Percentiles rank a stretch among this genome's conserved stretches.
These are phyloP conservation scores for Seriola aureovittata DNA, from an alignment of 2,113 vertebrate genomes.

Conservation along the genomic window DNA sequence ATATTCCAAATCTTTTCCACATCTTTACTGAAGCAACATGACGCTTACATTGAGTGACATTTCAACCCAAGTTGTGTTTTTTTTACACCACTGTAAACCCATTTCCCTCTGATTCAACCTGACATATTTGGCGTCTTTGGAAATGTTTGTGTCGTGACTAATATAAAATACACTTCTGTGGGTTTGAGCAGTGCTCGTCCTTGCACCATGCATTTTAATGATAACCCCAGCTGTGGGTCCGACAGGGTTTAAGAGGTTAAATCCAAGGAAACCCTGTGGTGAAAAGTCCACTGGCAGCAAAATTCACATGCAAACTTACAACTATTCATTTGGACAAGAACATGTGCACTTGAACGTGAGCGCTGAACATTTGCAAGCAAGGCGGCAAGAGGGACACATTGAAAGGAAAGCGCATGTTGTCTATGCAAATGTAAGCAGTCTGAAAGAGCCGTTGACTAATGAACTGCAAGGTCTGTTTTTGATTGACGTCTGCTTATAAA, in stretches of 20 bases:
- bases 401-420: slow-evolving; percentile 59
- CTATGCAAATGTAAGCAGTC: slow-evolving; percentile 64
- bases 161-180: slow-evolving; percentile 40
- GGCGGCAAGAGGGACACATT: slow-evolving; percentile 18
- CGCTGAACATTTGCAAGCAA: slow-evolving; percentile 54
- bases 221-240: slow-evolving; percentile 10
- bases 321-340: slow-evolving; percentile 48
- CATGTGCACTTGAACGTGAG: slow-evolving; percentile 38
- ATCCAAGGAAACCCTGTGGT: slow-evolving; percentile 36
- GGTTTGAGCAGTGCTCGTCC: slow-evolving; percentile 20
- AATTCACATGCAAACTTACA: slow-evolving; percentile 43
- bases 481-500: slow-evolving; percentile 63
- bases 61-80: slow-evolving; percentile 9
- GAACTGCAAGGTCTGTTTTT: slow-evolving; percentile 66
- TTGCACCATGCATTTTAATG: slow-evolving; percentile 57
- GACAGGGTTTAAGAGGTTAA: slow-evolving; percentile 52
- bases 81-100: background rate
- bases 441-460: slow-evolving; percentile 65
- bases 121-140: slow-evolving; percentile 44
- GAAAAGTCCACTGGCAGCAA: slow-evolving; percentile 27
- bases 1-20: background rate
- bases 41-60: slow-evolving; percentile 24
- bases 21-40: slow-evolving; percentile 1
- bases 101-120: slow-evolving; percentile 26
- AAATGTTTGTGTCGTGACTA: slow-evolving; percentile 56